Evolutionary conservation across 2,797 vertebrate genomes (phyloP), one percentile per base, ranked within the genome.

Genomic region (Psittacula derbiana): DNA sequence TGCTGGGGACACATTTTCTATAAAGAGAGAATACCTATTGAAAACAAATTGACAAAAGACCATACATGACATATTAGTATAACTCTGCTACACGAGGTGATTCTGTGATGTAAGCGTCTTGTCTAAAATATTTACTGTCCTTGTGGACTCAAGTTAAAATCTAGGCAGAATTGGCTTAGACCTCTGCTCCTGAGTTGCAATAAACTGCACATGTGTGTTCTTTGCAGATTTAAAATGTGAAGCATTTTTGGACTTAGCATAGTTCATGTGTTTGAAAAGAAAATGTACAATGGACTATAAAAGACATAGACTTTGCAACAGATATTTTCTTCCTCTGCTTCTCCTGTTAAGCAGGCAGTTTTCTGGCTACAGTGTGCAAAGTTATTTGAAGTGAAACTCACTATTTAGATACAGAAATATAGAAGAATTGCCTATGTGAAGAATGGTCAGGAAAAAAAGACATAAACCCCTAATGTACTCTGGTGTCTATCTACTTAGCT

Each of bases 101-200:
- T 87, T 93, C 88, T 72, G 76, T 82, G 64, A 25, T 28, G 19
- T 72, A 91, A 94, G 30, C 50, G 82, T 88, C 40, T 73, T 5
- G 14, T 53, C 64, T 93, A 40, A 96, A 95, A 62, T 91, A 92
- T 95, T 89, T 93, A 36, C 25, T 80, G 18, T 81, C 49, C 41
- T 74, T 88, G 65, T 80, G 43, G 55, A 95, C 27, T 31, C 15
- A 75, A 74, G 52, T 65, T 84, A 52, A 89, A 92, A 16, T 94
- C 87, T 50, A 86, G 61, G 19, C 47, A 90, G 70, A 81, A 87
- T 50, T 53, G 36, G 20, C 38, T 94, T 46, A 95, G 53, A 73
- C 16, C 27, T 73, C 61, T 0, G 8, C 41, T 66, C 13, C 74
- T 53, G 60, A 87, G 33, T 33, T 67, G 17, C 57, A 83, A 85